These are phyloP conservation scores for Cyclophora albipunctata DNA, from an alignment of 2,888 invertebrate genomes.

Conservation along the genomic window DNA sequence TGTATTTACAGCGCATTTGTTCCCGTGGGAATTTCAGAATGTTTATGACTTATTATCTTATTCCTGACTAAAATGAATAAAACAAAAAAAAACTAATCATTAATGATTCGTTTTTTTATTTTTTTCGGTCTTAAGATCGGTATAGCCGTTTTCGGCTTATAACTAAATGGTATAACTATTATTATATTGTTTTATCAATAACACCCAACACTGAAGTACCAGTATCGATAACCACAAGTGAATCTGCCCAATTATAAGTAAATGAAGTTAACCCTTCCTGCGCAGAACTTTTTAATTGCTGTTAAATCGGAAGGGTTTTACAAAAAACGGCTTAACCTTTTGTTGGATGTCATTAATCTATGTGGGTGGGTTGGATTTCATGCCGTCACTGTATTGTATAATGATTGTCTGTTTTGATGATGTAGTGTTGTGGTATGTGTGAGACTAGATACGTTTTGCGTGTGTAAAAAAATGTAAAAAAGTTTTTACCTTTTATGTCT, in stretches of 20 bases:
- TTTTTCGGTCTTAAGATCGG: too few species aligned
- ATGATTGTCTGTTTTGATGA: constrained; percentile 11
- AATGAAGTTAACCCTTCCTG: constrained; percentile 62
- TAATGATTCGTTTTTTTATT: too few species aligned
- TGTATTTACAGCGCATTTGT: too few species aligned
- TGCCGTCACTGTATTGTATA: constrained; percentile 30
- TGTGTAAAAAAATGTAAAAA: background rate
- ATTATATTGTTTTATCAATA: too few species aligned
- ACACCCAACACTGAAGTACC: background rate
- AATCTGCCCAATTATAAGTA: constrained; percentile 51
- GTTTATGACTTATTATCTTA: too few species aligned
- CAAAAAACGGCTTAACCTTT: constrained; percentile 45
- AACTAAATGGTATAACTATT: too few species aligned
- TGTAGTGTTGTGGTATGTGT: constrained; percentile 8
- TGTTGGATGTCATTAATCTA: constrained; percentile 63
- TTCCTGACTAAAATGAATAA: too few species aligned
- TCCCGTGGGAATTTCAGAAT: too few species aligned
- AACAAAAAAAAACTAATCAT: too few species aligned
- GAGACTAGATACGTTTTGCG: background rate
- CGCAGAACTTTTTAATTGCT: constrained; percentile 70
- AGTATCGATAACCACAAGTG: too few species aligned
- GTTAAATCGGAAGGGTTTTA: constrained; percentile 67
- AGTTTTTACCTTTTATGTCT: too few species aligned
- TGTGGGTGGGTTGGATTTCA: constrained; percentile 59
- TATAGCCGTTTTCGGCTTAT: too few species aligned